Evolutionary conservation across 2,888 invertebrate genomes (phyloP), one percentile per base, ranked within the genome.

Genomic region (Idaea aversata): DNA sequence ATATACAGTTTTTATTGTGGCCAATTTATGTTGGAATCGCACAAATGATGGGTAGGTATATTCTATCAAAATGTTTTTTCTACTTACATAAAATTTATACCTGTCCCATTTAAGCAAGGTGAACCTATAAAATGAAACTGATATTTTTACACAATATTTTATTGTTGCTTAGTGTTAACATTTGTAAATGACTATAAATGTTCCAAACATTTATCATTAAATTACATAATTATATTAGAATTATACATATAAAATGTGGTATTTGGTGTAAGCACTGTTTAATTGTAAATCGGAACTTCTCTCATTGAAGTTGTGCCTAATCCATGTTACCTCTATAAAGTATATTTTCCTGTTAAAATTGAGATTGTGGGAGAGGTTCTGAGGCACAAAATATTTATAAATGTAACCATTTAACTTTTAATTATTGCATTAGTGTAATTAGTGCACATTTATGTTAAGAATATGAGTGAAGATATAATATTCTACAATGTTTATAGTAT

Each of bases 101-200:
- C 36, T 36, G 10, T 36, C 36, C 36, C 5, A 3, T 36, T 36
- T 3, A 36, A 36, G 10, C 6, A 3, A 25, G 5, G 10, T 36
- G 36, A 3, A 36, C 5, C 36, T 36, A 36, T 36, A 36, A 7
- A 36, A 36, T 36, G 36, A 36, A 68, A 73, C 71, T 75, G 71
- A 73, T 72, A 72, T 72, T 72, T 71, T 67, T 65, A 67, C 64
- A 63, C 64, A 64, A 64, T 62, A 59, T 61, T 38, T 63, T 70
- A 64, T 68, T 71, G 67, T 70, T 69, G 62, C 63, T 62, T 66
- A 59, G 57, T 68, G 67, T 68, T 72, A 65, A 65, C 68, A 63
- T 66, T 70, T 61, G 57, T 35, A 65, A 65, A 66, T 64, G 63
- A 66, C 61, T 62, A 61, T 66, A 67, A 65, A 72, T 73, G 72